Evolutionary conservation across 2,113 vertebrate genomes (phyloP), one percentile per base, ranked within the genome.

Genomic region (Syrmaticus mikado): DNA sequence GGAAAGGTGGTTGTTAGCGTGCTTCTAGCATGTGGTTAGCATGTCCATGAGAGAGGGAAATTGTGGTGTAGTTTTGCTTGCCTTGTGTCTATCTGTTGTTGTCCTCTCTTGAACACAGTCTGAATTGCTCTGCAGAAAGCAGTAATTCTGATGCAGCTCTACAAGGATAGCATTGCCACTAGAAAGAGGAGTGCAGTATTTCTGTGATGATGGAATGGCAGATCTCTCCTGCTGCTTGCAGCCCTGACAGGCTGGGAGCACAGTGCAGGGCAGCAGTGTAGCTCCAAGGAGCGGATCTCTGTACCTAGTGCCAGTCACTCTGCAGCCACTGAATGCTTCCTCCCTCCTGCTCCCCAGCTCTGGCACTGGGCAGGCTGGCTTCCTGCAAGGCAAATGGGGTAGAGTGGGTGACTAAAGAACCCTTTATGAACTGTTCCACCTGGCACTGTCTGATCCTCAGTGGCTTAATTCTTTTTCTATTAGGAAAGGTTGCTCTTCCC

Each of bases 31-130:
- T 0, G 0, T 36, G n/a, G 36, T n/a, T 36, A 0, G 27, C 38
- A 19, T 75, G 70, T 53, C 34, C 21, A 1, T 32, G n/a, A 41
- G 4, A 32, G 45, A 74, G 9, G 38, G 50, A 84, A 83, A 24
- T 66, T 28, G 36, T 13, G 15, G 19, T 18, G n/a, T n/a, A 43
- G 45, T 36, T 57, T 32, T 11, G 28, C 41, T 27, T 0, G 22
- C 60, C 45, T 36, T 57, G 27, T 38, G 8, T 24, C 9, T 45
- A 1, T 18, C 6, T 13, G 25, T 27, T 62, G 38, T 43, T 72
- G 40, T 28, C 22, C 45, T 87, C 0, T 0, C 21, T 8, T 22
- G 32, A 43, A 1, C 1, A 2, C 1, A 4, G 36, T 8, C 43
- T 52, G 77, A 27, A 20, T 46, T 58, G n/a, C 61, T 74, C 32